These are phyloP conservation scores for Palythoa caribaeorum DNA, from an alignment of 92 coral and sea anemone species.

Conservation along the genomic window DNA sequence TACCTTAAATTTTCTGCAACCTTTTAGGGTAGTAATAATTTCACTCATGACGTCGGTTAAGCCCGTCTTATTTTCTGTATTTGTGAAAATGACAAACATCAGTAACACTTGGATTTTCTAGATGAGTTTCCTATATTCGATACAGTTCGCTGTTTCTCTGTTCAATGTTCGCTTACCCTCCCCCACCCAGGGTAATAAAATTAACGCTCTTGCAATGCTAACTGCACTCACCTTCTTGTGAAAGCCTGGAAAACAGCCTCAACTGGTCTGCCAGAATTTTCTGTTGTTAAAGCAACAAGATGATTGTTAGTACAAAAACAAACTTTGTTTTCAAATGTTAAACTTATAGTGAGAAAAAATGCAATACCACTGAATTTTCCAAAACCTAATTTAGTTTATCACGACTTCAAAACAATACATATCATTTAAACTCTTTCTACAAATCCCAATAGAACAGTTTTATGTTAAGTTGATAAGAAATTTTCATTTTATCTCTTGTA, in stretches of 20 bases:
- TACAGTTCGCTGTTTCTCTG: neutral
- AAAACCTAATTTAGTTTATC: too few relatives aligned
- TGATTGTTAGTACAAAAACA: neutral
- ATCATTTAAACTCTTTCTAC: too few relatives aligned
- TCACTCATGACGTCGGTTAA: neutral
- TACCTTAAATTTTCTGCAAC: constrained; percentile 3
- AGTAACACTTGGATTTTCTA: neutral
- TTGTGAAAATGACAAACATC: neutral
- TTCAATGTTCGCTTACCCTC: neutral
- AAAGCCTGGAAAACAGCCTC: constrained; percentile 44
- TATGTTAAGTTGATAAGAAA: too few relatives aligned
- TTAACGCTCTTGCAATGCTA: neutral
- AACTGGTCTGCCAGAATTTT: constrained; percentile 55
- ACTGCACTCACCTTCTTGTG: constrained; percentile 50
- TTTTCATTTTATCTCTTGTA: neutral
- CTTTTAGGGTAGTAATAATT: neutral
- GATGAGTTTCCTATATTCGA: neutral
- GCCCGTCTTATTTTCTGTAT: neutral
- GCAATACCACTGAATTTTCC: too few relatives aligned
- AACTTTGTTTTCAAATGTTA: too few relatives aligned
- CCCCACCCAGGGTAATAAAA: too few relatives aligned
- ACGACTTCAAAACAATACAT: too few relatives aligned
- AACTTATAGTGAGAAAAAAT: too few relatives aligned
- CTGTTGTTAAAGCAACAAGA: constrained; percentile 20
- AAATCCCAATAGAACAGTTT: too few relatives aligned